Evolutionary conservation across 2,797 vertebrate genomes (phyloP).

Genomic region (Sebastes hubbsi): DNA sequence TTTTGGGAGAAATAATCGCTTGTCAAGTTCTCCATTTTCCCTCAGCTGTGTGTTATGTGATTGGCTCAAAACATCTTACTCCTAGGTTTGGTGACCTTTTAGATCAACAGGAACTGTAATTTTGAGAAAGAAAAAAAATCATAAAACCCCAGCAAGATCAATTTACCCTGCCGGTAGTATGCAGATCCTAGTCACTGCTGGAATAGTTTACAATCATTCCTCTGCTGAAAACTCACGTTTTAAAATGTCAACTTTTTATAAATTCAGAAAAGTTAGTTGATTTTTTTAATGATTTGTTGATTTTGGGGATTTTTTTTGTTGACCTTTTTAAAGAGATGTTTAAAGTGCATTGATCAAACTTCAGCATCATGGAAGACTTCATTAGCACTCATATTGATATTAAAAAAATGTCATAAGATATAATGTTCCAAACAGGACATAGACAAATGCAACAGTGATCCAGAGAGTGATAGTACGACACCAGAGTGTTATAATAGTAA

Average conservation of each 20-base stretch:
- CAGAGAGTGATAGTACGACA: background rate
- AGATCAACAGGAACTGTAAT: slow-evolving; percentile 33
- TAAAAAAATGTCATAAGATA: background rate
- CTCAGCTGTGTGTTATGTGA: slow-evolving; percentile 22
- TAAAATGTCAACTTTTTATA: slow-evolving; percentile 37
- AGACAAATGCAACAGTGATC: background rate
- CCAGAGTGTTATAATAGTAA: background rate
- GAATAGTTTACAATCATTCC: slow-evolving; percentile 19
- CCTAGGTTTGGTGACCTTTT: slow-evolving; percentile 50
- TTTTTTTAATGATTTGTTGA: slow-evolving; percentile 25
- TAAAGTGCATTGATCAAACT: background rate
- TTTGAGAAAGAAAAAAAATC: slow-evolving; percentile 32
- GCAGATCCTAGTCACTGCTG: slow-evolving; percentile 4
- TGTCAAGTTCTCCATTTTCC: slow-evolving; percentile 41
- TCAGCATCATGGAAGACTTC: background rate
- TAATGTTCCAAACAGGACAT: background rate
- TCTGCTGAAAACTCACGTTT: slow-evolving; percentile 17
- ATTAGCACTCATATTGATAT: background rate
- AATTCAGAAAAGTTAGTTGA: slow-evolving; percentile 18
- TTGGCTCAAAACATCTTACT: slow-evolving; percentile 40
- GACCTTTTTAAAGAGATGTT: slow-evolving; percentile 16
- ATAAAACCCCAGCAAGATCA: slow-evolving; percentile 28
- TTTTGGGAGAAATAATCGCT: slow-evolving; percentile 38
- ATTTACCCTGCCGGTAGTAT: slow-evolving; percentile 12
- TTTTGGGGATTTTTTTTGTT: background rate